These are phyloP conservation scores for Pituophis catenifer DNA, from an alignment of 2,113 vertebrate genomes.

Conservation along the genomic window DNA sequence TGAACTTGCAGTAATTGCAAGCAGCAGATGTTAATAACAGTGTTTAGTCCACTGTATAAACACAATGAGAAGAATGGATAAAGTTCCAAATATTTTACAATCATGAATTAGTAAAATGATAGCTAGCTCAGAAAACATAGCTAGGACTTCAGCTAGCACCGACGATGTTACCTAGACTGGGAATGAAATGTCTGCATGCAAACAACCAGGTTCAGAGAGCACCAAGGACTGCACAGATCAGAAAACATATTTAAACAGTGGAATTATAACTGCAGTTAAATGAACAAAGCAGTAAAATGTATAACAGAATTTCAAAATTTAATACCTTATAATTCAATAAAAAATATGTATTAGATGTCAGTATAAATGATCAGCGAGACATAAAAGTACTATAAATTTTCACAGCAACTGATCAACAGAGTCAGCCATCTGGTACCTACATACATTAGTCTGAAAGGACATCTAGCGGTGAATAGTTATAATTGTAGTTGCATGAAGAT, in stretches of 20 bases:
- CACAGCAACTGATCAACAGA: not conserved
- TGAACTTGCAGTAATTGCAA: too few relatives aligned
- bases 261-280: not conserved
- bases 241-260: not conserved
- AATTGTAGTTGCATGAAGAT: constrained; percentile 9
- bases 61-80: not conserved
- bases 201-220: not conserved
- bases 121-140: not conserved
- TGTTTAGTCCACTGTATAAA: not conserved
- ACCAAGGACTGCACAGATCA: not conserved
- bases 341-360: not conserved
- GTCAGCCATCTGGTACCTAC: not conserved
- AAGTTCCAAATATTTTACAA: not conserved
- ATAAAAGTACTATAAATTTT: not conserved
- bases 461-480: constrained; percentile 34
- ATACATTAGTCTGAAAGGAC: constrained; percentile 29
- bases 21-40: too few relatives aligned
- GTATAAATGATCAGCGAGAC: not conserved
- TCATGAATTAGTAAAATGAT: not conserved
- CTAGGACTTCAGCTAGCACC: not conserved
- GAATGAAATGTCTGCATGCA: not conserved
- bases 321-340: not conserved
- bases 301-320: not conserved
- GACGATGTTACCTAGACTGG: not conserved
- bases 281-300: not conserved